A percentile compares a stretch with the other conserved stretches of the same genome.
phyloP scores from a whole-genome alignment of 2,113 vertebrate species.

The Dissostichus mawsoni region DNA sequence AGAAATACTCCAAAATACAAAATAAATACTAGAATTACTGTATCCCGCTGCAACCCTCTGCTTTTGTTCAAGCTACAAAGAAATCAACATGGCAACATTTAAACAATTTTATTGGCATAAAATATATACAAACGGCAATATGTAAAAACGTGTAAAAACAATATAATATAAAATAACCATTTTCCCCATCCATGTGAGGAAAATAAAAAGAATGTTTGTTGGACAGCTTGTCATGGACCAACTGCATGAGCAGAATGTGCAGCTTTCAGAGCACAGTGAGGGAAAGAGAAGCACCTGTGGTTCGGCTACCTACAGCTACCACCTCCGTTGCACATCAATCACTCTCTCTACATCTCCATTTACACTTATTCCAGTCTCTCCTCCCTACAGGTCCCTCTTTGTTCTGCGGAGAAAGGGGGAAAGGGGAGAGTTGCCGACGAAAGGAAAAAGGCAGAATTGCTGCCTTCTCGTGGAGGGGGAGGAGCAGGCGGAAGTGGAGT shows the following conservation, averaged over 20 bases:
- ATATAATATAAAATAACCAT: constrained; percentile 38
- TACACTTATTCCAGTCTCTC: constrained; percentile 65
- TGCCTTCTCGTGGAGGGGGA: constrained; percentile 37
- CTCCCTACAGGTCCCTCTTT: constrained; percentile 61
- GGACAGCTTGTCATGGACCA: constrained; percentile 18
- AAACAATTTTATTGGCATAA: constrained; percentile 72
- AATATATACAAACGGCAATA: constrained; percentile 64
- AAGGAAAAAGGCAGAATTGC: constrained; percentile 53
- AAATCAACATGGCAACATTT: constrained; percentile 15
- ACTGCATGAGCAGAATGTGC: constrained; percentile 33
- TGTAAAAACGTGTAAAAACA: constrained; percentile 46
- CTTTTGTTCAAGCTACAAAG: not conserved
- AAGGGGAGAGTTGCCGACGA: constrained; percentile 24
- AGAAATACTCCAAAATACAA: not conserved
- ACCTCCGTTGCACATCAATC: constrained; percentile 68
- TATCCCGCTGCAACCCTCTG: not conserved
- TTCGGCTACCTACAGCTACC: constrained; percentile 58
- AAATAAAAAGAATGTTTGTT: constrained; percentile 19
- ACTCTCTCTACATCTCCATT: constrained; percentile 68
- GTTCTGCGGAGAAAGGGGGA: constrained; percentile 52
- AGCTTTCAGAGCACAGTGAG: constrained; percentile 31
- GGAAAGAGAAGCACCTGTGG: constrained; percentile 57
- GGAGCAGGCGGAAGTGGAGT: constrained; percentile 30
- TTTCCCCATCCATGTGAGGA: not conserved
- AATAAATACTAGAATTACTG: not conserved